Conservation (phyloP, 2,797 vertebrate species). For the Oreochromis grahami region DNA sequence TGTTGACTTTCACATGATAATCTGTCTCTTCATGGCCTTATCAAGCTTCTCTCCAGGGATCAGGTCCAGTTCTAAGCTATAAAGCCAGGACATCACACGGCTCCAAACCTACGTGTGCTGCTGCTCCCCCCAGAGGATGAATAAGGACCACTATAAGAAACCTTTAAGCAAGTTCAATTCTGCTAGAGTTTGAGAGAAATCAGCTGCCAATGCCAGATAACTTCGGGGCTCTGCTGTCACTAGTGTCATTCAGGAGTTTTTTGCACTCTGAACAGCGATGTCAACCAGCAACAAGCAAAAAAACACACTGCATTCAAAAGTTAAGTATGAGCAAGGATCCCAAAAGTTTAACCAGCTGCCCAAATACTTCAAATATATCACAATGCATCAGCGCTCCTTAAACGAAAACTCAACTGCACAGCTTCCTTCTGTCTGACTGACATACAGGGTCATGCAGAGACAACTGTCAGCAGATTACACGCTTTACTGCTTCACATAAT, state of each 20-base stretch:
- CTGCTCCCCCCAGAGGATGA: slow-evolving; percentile 29
- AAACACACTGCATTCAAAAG: not conserved
- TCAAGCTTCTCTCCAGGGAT: slow-evolving; percentile 22
- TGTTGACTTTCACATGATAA: slow-evolving; percentile 11
- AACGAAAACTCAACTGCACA: not conserved
- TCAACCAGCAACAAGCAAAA: not conserved
- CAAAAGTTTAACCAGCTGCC: not conserved
- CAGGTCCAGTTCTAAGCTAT: slow-evolving; percentile 14
- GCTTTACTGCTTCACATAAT: not conserved
- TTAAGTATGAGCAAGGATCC: not conserved
- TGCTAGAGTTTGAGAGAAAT: not conserved
- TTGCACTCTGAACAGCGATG: not conserved
- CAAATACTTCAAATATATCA: not conserved
- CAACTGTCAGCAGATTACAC: not conserved
- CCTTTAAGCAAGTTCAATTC: slow-evolving; percentile 7
- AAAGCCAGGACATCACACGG: slow-evolving; percentile 3
- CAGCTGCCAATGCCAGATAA: not conserved
- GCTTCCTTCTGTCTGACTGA: not conserved
- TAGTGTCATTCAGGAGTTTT: not conserved
- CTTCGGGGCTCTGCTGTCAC: slow-evolving; percentile 11
- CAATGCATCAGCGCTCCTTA: not conserved
- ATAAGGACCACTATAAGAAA: slow-evolving; percentile 3
- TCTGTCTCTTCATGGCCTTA: slow-evolving; percentile 1
- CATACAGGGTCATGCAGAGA: not conserved
- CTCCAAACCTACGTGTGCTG: slow-evolving; percentile 1